Base-by-base conservation (phyloP, 2,113 vertebrate species). In the Oreamnos americanus region DNA sequence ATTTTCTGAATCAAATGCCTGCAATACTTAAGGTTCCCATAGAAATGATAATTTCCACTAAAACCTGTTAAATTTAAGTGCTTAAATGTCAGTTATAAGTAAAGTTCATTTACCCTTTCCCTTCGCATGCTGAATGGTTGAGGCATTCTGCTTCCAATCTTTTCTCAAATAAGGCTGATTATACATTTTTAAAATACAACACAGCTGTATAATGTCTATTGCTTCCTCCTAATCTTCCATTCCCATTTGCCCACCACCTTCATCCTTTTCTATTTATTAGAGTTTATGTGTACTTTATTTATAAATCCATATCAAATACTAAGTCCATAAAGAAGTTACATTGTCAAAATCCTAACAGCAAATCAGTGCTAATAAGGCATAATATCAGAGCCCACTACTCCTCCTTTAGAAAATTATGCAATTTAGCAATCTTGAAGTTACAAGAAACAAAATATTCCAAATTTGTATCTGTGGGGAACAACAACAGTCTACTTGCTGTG, bases 291-390 rank as follows among this genome's bases (percentile, higher is more conserved):
- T 78, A 81, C 4, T 92, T 92, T 90, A 91, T 87, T 91, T 47
- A 78, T 94, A 79, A 97, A 62, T 51, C 11, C n/a, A 51, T 57
- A 90, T 51, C 10, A 90, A 94, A 94, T 94, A 67, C 88, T 92
- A 96, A 58, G 88, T 94, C 33, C n/a, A 87, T 90, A 78, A 93
- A 91, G 97, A 85, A 86, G 39, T 7, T 33, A 97, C 58, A 76
- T 45, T 81, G 39, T 26, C 43, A 64, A 81, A 17, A 12, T 36
- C 39, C 26, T 26, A 87, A 28, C 1, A 95, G 33, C 45, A 94
- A 81, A 81, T 9, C 58, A 58, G 26, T 45, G 55, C 15, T 57
- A 90, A 93, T 43, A 17, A 91, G 53, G 26, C 15, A 81, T 36
- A 90, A 81, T 47, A 94, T 89, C 26, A 74, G 39, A 89, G 39